These are phyloP conservation scores for Carassius carassius DNA, from an alignment of 2,113 vertebrate genomes.

Conservation along the genomic window DNA sequence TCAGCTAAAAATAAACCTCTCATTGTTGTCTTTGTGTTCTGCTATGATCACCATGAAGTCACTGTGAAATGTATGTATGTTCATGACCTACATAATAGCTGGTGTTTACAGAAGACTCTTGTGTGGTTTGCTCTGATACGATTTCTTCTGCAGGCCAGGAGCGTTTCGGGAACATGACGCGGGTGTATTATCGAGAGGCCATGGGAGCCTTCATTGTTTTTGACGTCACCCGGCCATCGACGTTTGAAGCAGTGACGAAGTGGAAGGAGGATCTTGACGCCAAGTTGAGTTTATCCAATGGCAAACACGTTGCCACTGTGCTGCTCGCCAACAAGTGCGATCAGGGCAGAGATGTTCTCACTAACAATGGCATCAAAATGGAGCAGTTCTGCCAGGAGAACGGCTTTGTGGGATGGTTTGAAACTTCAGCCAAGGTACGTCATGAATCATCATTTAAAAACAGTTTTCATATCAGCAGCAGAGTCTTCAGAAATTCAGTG, in stretches of 20 bases:
- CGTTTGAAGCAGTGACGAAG: conserved; percentile 78
- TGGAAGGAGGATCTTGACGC: conserved; percentile 84
- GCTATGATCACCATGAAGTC: background rate
- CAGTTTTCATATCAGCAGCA: background rate
- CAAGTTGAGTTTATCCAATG: conserved; percentile 74
- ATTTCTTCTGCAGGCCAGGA: conserved; percentile 73
- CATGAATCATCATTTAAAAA: background rate
- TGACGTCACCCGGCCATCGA: conserved; percentile 76
- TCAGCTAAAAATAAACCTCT: conserved; percentile 12
- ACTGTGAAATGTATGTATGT: background rate
- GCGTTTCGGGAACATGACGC: conserved; percentile 83
- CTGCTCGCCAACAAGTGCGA: conserved; percentile 82
- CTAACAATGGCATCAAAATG: conserved; percentile 70
- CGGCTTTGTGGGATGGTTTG: conserved; percentile 78
- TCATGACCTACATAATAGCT: background rate
- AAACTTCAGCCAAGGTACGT: conserved; percentile 80
- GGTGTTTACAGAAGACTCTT: background rate
- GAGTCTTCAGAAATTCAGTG: background rate
- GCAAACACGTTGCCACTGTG: conserved; percentile 72
- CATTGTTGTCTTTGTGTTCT: conserved; percentile 10
- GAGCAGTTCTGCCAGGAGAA: conserved; percentile 79
- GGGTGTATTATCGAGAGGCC: conserved; percentile 82
- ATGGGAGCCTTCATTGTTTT: conserved; percentile 81
- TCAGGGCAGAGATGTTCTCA: conserved; percentile 71
- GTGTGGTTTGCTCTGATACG: background rate